Percentiles rank a stretch among this genome's conserved stretches.
Evolutionary conservation across 2,888 invertebrate genomes (phyloP).

Genomic region (Eudasyphora cyanicolor): DNA sequence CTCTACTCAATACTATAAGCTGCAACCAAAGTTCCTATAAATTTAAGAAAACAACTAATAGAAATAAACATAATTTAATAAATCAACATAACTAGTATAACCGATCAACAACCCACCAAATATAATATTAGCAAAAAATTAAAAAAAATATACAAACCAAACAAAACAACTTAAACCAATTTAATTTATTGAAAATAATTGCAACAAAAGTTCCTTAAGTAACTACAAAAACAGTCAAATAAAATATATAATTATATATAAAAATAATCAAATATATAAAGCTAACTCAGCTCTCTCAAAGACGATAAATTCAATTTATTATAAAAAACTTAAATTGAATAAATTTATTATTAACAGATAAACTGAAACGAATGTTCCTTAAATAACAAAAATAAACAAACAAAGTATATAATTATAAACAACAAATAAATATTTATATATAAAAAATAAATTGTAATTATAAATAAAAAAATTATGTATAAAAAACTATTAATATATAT

Average conservation of each 20-base stretch:
- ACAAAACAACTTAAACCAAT: not conserved
- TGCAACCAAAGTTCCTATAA: conserved; percentile 29
- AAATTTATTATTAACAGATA: too few relatives aligned
- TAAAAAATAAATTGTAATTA: too few relatives aligned
- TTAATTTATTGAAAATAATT: too few relatives aligned
- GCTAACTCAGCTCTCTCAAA: too few relatives aligned
- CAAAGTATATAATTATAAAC: not conserved
- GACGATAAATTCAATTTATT: too few relatives aligned
- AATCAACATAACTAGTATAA: not conserved
- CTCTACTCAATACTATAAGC: not conserved
- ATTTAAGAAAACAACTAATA: not conserved
- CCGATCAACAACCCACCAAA: not conserved
- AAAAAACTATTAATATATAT: not conserved
- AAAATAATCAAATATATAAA: too few relatives aligned
- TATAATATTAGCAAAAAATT: not conserved
- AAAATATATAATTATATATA: too few relatives aligned
- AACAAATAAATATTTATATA: not conserved
- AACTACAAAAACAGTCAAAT: too few relatives aligned
- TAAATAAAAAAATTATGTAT: not conserved
- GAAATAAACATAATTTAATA: not conserved
- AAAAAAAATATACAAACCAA: not conserved
- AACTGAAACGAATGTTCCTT: not conserved
- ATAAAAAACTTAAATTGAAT: too few relatives aligned
- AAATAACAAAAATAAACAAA: not conserved
- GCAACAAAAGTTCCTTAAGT: too few relatives aligned